These are phyloP conservation scores for Hydropotes inermis DNA, from an alignment of 2,113 vertebrate species.

Conservation along the genomic window DNA sequence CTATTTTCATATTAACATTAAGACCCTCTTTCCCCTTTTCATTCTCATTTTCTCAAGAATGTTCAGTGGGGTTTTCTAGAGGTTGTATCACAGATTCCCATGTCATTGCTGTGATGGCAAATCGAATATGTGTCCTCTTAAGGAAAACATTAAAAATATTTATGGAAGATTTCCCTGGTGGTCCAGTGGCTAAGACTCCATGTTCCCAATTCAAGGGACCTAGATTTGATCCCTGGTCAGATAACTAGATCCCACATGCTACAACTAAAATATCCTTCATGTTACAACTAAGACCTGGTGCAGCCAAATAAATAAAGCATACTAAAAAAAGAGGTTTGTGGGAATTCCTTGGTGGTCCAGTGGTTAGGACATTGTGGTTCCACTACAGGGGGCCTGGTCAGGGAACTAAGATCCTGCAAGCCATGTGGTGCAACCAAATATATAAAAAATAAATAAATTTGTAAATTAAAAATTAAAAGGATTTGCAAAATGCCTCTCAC, in stretches of 20 bases:
- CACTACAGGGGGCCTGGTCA: not conserved
- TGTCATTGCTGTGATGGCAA: not conserved
- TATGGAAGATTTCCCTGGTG: not conserved
- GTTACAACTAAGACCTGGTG: not conserved
- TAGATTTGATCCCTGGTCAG: not conserved
- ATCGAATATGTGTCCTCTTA: not conserved
- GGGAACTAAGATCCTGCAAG: not conserved
- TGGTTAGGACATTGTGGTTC: not conserved
- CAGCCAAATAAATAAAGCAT: not conserved
- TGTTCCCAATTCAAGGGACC: not conserved
- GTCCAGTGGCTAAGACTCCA: not conserved
- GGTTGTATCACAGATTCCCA: not conserved
- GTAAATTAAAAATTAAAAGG: not conserved
- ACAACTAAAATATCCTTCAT: not conserved
- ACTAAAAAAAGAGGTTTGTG: not conserved
- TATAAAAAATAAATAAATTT: not conserved
- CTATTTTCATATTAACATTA: constrained; percentile 8
- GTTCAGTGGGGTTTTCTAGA: not conserved
- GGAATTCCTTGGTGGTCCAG: not conserved
- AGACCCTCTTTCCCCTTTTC: not conserved
- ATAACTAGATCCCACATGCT: not conserved
- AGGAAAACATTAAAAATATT: not conserved
- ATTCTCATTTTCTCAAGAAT: not conserved
- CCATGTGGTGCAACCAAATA: not conserved
- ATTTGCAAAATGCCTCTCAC: constrained; percentile 9